Base-by-base conservation (phyloP, 1,140 invertebrate genomes). In the Phthorimaea operculella region DNA sequence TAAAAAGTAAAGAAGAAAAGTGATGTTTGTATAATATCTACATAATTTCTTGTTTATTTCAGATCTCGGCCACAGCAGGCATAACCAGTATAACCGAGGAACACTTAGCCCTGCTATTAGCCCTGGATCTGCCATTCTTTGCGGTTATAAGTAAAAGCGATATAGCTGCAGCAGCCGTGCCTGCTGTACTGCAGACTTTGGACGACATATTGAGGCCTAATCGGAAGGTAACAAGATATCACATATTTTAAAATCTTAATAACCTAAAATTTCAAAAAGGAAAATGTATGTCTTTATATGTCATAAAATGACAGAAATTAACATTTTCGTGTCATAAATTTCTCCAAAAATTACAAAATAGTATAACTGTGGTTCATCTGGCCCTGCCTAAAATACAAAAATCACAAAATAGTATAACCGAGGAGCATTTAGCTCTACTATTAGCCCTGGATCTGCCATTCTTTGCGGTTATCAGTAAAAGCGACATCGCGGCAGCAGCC, bases 91-190 rank as follows among this genome's bases (percentile, higher is more conserved):
- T 91, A 71, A 91, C 91, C 2, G 90, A 92, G 63, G 96, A 98
- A 78, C 96, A 98, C 80, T 86, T 98, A 56, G 90, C 90, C 5
- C 87, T 98, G 15, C 93, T 94, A 12, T 81, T 93, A 3, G 95
- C 95, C 0, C 78, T 98, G 33, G 91, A 96, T 64, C 90, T 97
- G 63, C 95, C 96, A 0, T 92, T 98, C 74, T 95, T 97, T 71
- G 90, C 96, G 45, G 92, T 97, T 4, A 87, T 98, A 21, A 97
- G 94, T 47, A 98, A 98, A 88, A 92, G 90, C 50, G 96, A 98
- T n/a, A n/a, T n/a, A n/a, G n/a, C n/a, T n/a, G 78, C 85, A 95
- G 11, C 88, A 90, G n/a, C 88, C 87, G 33, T 34, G 9, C 80
- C 87, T 12, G 79, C 87, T 10, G 86, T 90, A 50, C n/a, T n/a